These are phyloP conservation scores for Cheilosia grossa DNA, from an alignment of 2,888 invertebrate species.

Conservation along the genomic window DNA sequence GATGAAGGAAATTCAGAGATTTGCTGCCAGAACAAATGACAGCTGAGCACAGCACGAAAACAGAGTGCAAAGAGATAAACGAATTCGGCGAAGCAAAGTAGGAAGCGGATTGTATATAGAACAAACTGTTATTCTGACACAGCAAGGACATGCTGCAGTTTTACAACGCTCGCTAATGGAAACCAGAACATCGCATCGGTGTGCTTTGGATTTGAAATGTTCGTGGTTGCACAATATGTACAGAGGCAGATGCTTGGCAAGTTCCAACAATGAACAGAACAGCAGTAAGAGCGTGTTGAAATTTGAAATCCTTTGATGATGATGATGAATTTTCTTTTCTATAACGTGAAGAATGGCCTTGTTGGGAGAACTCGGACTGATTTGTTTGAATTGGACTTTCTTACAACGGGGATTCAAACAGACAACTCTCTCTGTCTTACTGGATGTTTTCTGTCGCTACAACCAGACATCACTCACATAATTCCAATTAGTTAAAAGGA, in stretches of 20 bases:
- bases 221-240: constrained; percentile 5
- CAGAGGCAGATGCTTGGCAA: constrained; percentile 43
- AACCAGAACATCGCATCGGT: constrained; percentile 43
- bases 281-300: constrained; percentile 28
- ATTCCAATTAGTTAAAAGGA: too few relatives aligned
- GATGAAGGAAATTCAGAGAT: constrained; percentile 44
- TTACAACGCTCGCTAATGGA: constrained; percentile 55
- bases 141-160: constrained; percentile 59
- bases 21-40: constrained; percentile 55
- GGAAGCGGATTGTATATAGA: constrained; percentile 3
- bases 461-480: not conserved
- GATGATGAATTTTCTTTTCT: constrained; percentile 7
- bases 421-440: not conserved
- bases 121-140: constrained; percentile 49
- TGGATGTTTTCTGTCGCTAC: not conserved
- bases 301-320: constrained; percentile 50
- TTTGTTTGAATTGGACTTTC: not conserved
- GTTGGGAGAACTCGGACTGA: not conserved
- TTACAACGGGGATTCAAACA: not conserved
- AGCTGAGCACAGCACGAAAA: constrained; percentile 25
- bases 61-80: constrained; percentile 42
- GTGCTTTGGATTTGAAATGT: constrained; percentile 52
- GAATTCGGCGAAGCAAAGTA: constrained; percentile 14
- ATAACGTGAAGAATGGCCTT: not conserved
- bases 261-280: constrained; percentile 12